Base-by-base conservation (phyloP, 2,797 vertebrate genomes). In the Pagetopsis macropterus region DNA sequence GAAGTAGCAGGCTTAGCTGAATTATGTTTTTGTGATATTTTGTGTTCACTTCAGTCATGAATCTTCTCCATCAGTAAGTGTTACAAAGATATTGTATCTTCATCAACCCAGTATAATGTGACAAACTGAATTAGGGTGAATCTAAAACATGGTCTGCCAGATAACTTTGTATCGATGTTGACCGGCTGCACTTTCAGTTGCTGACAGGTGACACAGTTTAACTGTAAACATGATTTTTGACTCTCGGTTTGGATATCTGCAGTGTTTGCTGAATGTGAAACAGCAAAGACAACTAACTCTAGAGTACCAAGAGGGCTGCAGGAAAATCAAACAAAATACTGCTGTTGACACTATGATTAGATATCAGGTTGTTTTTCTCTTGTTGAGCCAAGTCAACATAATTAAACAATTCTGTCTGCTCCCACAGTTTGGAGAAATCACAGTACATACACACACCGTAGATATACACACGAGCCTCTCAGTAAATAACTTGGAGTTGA, bases 261-360 rank as follows among this genome's bases (percentile, higher is more conserved):
- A 49, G 23, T 10, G 16, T 66, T 82, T 70, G 83, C 78, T 67
- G 82, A 81, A 33, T 81, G 76, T 73, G 70, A 60, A 13, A 82
- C 55, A 75, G 51, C 14, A 64, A 56, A 58, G 44, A 76, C 77
- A 75, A 76, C 37, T 63, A 48, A 67, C 73, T 70, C 19, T 73
- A 21, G 40, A 49, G 16, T 27, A 57, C 12, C 31, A 37, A 41
- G 41, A 50, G 15, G 23, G 66, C 49, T 59, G 51, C 57, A 14
- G 17, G 41, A 56, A 66, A 75, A 72, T 73, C 9, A 72, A 16
- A 70, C 23, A 46, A 48, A 68, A 54, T 52, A 50, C 46, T 15
- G 17, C 45, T 70, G 41, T 27, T 56, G 68, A 68, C 31, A 9
- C 23, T 43, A 5, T 66, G 43, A n/a, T 40, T 46, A 61, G 50